Evolutionary conservation across 2,797 vertebrate genomes (phyloP), one percentile per base, ranked within the genome.

Genomic region (Phrynocephalus guinanensis): DNA sequence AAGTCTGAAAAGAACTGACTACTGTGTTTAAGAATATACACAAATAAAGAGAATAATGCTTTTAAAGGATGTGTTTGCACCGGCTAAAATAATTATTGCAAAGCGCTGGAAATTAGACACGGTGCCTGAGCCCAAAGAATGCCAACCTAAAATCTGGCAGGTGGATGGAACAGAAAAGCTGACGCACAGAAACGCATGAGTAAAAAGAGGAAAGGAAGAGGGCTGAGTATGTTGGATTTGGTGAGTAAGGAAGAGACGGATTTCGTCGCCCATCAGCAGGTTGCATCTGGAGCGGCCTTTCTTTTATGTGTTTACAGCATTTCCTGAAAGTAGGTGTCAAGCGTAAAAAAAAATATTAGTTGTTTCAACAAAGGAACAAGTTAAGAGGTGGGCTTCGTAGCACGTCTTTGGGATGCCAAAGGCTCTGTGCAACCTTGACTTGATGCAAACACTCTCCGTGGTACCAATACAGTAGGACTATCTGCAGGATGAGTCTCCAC

Each of bases 61-160:
- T 44, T 60, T 26, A 83, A 63, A 10, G 20, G 79, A 63, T 63
- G 26, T 67, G 67, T 81, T 76, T 56, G 60, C 60, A 60, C 56
- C 75, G 30, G n/a, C 24, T 26, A 81, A 85, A 85, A 85, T 56
- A 81, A 83, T 67, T 80, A 63, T 76, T 81, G 70, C n/a, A n/a
- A 56, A 81, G 83, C 16, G 38, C 44, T 68, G 71, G 87, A 81
- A 88, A 85, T 85, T 22, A 67, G 83, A 88, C 68, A 76, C 44
- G 22, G 78, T 15, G 30, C 44, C 78, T 68, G 78, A 38, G 68
- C 60, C 75, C 24, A 81, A 85, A 72, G 24, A 75, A 26, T 24
- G 82, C 50, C 75, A 48, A 82, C 9, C 1, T n/a, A 5, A 81
- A 81, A 60, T 26, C 71, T 88, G 87, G 87, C 77, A 80, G 60